Evolutionary conservation across 2,797 vertebrate genomes (phyloP), one percentile per base, ranked within the genome.

Genomic region (Gallinago nigripennis): DNA sequence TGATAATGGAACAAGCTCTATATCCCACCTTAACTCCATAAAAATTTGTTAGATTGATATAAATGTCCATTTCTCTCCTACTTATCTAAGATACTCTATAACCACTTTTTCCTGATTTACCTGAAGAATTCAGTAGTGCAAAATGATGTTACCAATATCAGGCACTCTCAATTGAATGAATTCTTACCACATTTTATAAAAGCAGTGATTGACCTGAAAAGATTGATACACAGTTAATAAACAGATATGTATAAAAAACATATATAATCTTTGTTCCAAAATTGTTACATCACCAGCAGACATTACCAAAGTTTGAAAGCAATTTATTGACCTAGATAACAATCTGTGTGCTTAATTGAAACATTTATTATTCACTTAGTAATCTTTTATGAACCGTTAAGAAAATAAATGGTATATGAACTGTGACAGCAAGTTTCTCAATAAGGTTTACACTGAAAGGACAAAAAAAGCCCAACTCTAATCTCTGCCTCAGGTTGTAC

Each of bases 311-410:
- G 30, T 81, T 75, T 93, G 45, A 89, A 87, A 85, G 50, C 54
- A 50, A 65, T 94, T 86, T 93, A 87, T 87, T 95, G 94, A 92
- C 84, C 92, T 89, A 81, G 78, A 94, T 93, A 95, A 91, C 31
- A 94, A 92, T 93, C 92, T 83, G n/a, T 78, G 79, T 80, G 45
- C 48, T 96, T 96, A 95, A 96, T 96, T 93, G 89, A 89, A 95
- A 81, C 57, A 69, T 87, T 89, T 86, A 80, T 96, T 93, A 70
- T 87, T 85, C 86, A 51, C 50, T 92, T 57, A 65, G 76, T 93
- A 94, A 93, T 92, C 83, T 80, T 86, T 61, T 78, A 78, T 78
- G 84, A 95, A 87, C 61, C 11, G 0, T 93, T 96, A 91, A 83
- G 88, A 81, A 93, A 96, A 89, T 81, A 95, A 93, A 95, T 91